These are phyloP conservation scores for Echinometra lucunter DNA, from an alignment of 53 echinoderm and acorn worm species.

Conservation along the genomic window DNA sequence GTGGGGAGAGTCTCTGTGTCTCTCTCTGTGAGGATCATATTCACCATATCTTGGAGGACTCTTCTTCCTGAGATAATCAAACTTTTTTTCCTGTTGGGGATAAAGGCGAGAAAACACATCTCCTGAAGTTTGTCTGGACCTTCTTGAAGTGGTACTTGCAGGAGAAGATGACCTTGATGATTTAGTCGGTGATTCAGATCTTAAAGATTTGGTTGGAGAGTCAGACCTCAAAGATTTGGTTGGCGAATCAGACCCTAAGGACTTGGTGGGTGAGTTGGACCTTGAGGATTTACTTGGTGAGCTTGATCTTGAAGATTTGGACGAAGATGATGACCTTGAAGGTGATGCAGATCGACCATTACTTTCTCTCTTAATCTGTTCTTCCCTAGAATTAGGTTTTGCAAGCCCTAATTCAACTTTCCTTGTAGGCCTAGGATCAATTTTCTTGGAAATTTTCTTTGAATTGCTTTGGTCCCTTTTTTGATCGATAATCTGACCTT, in stretches of 20 bases:
- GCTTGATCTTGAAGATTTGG: not conserved
- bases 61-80: conserved; percentile 83
- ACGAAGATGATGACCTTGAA: not conserved
- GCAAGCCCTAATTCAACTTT: not conserved
- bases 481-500: not conserved
- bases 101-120: conserved; percentile 92
- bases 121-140: conserved; percentile 22
- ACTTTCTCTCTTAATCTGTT: conserved; percentile 19
- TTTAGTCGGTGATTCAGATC: conserved; percentile 47
- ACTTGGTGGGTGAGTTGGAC: not conserved
- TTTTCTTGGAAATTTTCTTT: conserved; percentile 27
- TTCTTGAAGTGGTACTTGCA: conserved; percentile 42
- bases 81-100: conserved; percentile 80
- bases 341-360: conserved; percentile 18
- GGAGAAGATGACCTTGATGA: conserved; percentile 65
- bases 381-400: conserved; percentile 8
- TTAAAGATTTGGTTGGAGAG: conserved; percentile 34
- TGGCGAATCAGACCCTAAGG: not conserved
- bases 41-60: conserved; percentile 67
- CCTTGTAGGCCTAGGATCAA: not conserved
- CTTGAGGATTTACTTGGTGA: conserved; percentile 7
- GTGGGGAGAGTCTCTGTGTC: conserved; percentile 64
- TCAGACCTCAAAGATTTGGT: conserved; percentile 46
- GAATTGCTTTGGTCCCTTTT: conserved; percentile 41
- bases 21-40: conserved; percentile 56